Evolutionary conservation across 2,113 vertebrate species (phyloP), one percentile per base, ranked within the genome.

Genomic region (Vanacampus margaritifer): DNA sequence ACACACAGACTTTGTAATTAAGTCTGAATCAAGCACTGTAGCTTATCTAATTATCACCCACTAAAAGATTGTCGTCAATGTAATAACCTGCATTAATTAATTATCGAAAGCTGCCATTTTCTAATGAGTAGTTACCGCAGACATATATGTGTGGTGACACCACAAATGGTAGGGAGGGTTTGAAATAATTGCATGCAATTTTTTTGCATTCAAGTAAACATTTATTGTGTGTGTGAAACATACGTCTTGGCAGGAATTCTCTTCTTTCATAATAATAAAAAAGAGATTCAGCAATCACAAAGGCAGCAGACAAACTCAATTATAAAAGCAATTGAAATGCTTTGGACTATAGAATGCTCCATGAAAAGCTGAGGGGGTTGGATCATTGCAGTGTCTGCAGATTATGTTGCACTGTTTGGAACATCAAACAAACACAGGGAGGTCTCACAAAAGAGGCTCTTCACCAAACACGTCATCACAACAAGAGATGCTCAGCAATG

Each of bases 21-120:
- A 84, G 80, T 81, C 81, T 84, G 86, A 83, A 81, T 87, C 87
- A 82, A 76, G 84, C 74, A 87, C 79, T 80, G 86, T 81, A 69
- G 84, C 81, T 87, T 84, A 83, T 89, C 85, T 90, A 84, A 89
- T 90, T 87, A 89, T 82, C 72, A 84, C 72, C 69, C 76, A 79
- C 84, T 83, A 81, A 81, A 86, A 86, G 85, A 88, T 88, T 89
- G 89, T 88, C 87, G 89, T 88, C 87, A 87, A 87, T 84, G 87
- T 79, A 86, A 86, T 87, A 90, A 86, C 87, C 86, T 83, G 51
- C 63, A 82, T 88, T 83, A 81, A 89, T 89, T 87, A 83, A 86
- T 87, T 84, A 90, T 89, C 85, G 76, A 86, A 78, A 73, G 67
- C 54, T n/a, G 81, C 48, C 67, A 75, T 70, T 75, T 75, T 75